Percentiles rank a stretch among this genome's conserved stretches.
phyloP scores from a whole-genome alignment of 2,797 vertebrate species.

The Typhlichthys subterraneus region DNA sequence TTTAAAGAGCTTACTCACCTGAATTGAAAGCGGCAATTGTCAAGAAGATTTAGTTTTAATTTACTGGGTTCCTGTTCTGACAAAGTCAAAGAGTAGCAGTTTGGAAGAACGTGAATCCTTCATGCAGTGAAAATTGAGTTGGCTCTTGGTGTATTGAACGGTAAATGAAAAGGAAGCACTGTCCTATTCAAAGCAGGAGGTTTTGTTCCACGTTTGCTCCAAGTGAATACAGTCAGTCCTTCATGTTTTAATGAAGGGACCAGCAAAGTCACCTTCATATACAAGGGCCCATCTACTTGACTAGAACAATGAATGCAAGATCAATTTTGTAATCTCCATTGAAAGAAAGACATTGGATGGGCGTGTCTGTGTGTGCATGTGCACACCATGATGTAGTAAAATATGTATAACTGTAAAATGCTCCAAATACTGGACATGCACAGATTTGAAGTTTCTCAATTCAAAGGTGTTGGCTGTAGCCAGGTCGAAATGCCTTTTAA shows the following conservation, averaged over 20 bases:
- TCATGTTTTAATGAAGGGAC: slow-evolving; percentile 27
- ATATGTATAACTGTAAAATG: not conserved
- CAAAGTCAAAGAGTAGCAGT: slow-evolving; percentile 21
- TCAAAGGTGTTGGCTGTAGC: too few species aligned
- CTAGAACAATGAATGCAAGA: slow-evolving; percentile 7
- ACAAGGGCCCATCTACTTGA: slow-evolving; percentile 6
- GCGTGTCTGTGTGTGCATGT: not conserved
- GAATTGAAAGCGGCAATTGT: slow-evolving; percentile 24
- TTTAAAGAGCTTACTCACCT: not conserved
- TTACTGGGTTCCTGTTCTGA: not conserved
- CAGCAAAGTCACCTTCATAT: slow-evolving; percentile 8
- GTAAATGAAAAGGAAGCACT: slow-evolving; percentile 27
- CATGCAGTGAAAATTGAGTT: slow-evolving; percentile 29
- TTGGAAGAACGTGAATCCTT: slow-evolving; percentile 24
- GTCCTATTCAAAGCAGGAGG: slow-evolving; percentile 22
- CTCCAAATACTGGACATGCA: not conserved
- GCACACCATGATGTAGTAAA: not conserved
- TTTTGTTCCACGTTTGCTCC: slow-evolving; percentile 6
- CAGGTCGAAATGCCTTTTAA: too few species aligned
- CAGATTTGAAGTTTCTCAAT: not conserved
- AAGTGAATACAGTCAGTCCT: slow-evolving; percentile 25
- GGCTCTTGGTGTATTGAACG: slow-evolving; percentile 26
- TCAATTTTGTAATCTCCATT: not conserved
- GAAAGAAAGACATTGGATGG: not conserved
- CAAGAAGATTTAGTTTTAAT: not conserved